Percentiles rank a stretch among this genome's conserved stretches.
Evolutionary conservation across 1,140 invertebrate species (phyloP).

Genomic region (Heliconius melpomene): DNA sequence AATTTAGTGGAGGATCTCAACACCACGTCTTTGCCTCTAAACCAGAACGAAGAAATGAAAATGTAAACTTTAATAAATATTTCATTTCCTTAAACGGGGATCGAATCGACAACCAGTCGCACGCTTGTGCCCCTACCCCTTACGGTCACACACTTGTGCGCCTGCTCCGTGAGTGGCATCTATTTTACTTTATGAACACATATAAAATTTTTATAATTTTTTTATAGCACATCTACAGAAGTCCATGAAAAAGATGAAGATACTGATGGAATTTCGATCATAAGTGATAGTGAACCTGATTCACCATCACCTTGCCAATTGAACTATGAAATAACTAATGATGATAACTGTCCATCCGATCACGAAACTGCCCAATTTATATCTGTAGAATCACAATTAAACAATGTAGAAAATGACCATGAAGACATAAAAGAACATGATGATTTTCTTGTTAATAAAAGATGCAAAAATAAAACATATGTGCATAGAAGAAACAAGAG

Average conservation of each 20-base stretch:
- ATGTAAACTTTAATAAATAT: too few species aligned
- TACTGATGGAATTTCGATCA: slow-evolving; percentile 76
- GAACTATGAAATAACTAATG: slow-evolving; percentile 44
- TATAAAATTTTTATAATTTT: background rate
- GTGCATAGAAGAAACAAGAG: slow-evolving; percentile 77
- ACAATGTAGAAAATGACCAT: slow-evolving; percentile 43
- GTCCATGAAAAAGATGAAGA: slow-evolving; percentile 72
- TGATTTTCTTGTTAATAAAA: slow-evolving; percentile 60
- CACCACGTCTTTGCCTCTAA: too few species aligned
- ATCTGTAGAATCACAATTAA: slow-evolving; percentile 42
- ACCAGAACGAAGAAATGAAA: too few species aligned
- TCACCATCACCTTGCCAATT: slow-evolving; percentile 50
- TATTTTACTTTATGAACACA: too few species aligned
- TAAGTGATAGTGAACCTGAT: slow-evolving; percentile 73
- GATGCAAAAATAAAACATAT: slow-evolving; percentile 73
- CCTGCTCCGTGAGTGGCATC: too few species aligned
- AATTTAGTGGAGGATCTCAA: too few species aligned
- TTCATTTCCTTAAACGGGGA: too few species aligned
- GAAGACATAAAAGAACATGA: slow-evolving; percentile 50
- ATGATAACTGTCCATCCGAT: slow-evolving; percentile 53
- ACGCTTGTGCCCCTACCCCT: too few species aligned
- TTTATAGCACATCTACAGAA: slow-evolving; percentile 21
- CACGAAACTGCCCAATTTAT: slow-evolving; percentile 47
- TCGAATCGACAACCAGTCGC: too few species aligned
- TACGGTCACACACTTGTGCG: too few species aligned